These are phyloP conservation scores for Gandaritis pyraliata DNA, from an alignment of 2,888 invertebrate species.

Conservation along the genomic window DNA sequence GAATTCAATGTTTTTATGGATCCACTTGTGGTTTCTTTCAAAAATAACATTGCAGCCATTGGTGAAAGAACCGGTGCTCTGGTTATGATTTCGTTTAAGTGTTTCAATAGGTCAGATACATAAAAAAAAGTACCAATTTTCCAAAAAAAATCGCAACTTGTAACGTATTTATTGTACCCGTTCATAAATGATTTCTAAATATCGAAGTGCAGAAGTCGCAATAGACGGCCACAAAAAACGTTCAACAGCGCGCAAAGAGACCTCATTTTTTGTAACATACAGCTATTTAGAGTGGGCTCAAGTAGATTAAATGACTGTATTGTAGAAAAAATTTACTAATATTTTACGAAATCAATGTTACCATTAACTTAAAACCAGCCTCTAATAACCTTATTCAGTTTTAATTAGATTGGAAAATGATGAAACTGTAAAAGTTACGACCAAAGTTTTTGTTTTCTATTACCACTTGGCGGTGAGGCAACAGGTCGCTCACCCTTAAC, in stretches of 20 bases:
- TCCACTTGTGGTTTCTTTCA: background rate
- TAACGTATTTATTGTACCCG: background rate
- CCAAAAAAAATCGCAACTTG: background rate
- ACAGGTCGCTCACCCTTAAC: conserved; percentile 1
- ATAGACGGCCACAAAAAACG: conserved; percentile 27
- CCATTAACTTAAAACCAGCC: too few species aligned
- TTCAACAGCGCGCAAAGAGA: conserved; percentile 29
- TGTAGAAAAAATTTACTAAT: background rate
- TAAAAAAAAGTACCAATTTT: background rate
- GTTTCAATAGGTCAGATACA: background rate
- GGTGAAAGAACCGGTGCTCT: too few species aligned
- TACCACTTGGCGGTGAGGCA: background rate
- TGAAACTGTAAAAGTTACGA: too few species aligned
- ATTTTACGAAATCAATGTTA: too few species aligned
- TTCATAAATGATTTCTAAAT: conserved; percentile 20
- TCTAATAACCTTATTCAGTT: background rate
- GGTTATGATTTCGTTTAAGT: background rate
- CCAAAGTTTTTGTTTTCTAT: too few species aligned
- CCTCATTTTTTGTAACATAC: conserved; percentile 37
- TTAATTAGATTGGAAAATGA: too few species aligned
- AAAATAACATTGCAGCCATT: background rate
- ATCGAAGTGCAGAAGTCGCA: conserved; percentile 16
- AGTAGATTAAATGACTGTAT: background rate
- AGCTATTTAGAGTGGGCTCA: conserved; percentile 30
- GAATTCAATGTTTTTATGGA: background rate